phyloP scores from a whole-genome alignment of 2,888 invertebrate genomes.

The Ectemnius continuus region DNA sequence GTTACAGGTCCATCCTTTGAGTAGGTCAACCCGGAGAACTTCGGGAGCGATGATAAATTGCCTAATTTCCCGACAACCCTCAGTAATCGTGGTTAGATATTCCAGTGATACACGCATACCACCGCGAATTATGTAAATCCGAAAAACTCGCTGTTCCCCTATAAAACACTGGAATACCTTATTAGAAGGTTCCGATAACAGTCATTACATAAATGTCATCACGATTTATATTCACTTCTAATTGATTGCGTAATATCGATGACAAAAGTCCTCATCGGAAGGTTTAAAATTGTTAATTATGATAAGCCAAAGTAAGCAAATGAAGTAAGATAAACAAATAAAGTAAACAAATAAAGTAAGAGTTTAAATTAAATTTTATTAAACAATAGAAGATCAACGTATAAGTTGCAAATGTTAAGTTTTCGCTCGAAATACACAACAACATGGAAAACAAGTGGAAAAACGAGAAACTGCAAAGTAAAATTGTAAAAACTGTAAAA shows the following conservation, averaged over 20 bases:
- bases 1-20: background rate
- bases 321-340: no score
- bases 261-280: no score
- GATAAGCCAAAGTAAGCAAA: no score
- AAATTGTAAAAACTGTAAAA: no score
- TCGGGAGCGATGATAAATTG: conserved; percentile 16
- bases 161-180: background rate
- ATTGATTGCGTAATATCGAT: no score
- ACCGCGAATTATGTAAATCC: background rate
- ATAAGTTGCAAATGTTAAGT: no score
- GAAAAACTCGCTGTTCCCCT: background rate
- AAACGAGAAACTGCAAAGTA: background rate
- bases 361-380: no score
- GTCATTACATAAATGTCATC: background rate
- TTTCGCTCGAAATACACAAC: no score
- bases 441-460: no score
- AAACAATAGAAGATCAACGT: no score
- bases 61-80: background rate
- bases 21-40: conserved; percentile 20
- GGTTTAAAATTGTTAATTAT: no score
- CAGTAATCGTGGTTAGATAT: background rate
- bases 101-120: background rate
- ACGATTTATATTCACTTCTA: background rate
- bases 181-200: background rate
- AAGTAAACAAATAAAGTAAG: no score